These are phyloP conservation scores for Colletes latitarsis DNA, from an alignment of 1,140 invertebrate species.

Conservation along the genomic window DNA sequence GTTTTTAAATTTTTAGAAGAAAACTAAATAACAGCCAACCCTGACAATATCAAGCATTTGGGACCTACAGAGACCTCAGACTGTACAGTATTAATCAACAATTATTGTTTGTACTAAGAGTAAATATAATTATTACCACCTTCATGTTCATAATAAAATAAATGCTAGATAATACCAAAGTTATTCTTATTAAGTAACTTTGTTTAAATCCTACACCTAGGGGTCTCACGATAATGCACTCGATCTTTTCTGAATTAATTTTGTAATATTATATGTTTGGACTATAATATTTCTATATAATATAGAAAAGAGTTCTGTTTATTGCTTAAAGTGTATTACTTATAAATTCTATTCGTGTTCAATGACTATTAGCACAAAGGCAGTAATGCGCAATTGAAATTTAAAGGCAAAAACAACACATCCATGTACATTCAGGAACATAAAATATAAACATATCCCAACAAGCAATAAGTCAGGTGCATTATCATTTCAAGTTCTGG, in stretches of 20 bases:
- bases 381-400: slow-evolving; percentile 17
- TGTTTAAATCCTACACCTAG: slow-evolving; percentile 63
- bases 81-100: slow-evolving; percentile 81
- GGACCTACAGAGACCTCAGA: slow-evolving; percentile 77
- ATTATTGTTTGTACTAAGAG: slow-evolving; percentile 80
- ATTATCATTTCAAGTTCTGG: slow-evolving; percentile 46
- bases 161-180: slow-evolving; percentile 80
- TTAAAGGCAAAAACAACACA: slow-evolving; percentile 11
- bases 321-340: slow-evolving; percentile 11
- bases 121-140: slow-evolving; percentile 78
- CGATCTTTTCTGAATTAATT: slow-evolving; percentile 34
- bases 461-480: slow-evolving; percentile 48
- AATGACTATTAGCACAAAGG: slow-evolving; percentile 13
- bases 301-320: slow-evolving; percentile 18
- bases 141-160: slow-evolving; percentile 80
- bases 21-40: slow-evolving; percentile 80
- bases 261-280: slow-evolving; percentile 31
- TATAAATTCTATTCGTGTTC: slow-evolving; percentile 31
- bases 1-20: slow-evolving; percentile 77
- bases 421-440: slow-evolving; percentile 8
- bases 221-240: slow-evolving; percentile 69
- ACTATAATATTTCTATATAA: slow-evolving; percentile 23
- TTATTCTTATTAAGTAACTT: slow-evolving; percentile 69
- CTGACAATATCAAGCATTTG: slow-evolving; percentile 77
- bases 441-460: slow-evolving; percentile 45